These are phyloP conservation scores for Argyresthia goedartella DNA, from an alignment of 2,888 invertebrate genomes.

Conservation along the genomic window DNA sequence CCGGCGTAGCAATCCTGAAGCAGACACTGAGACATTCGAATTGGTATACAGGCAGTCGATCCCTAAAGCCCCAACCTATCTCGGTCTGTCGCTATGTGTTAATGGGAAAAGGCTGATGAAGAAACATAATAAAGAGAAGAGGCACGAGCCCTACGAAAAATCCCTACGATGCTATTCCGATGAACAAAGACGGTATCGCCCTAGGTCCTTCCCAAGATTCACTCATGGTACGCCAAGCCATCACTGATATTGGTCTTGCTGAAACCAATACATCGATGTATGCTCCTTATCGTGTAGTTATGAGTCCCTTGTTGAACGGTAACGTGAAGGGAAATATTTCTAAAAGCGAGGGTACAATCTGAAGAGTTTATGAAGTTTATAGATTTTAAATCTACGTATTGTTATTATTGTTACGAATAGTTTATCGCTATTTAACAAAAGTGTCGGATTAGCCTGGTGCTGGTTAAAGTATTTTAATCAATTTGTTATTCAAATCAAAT, in stretches of 20 bases:
- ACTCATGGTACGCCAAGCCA: slow-evolving; percentile 61
- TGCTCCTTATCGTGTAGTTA: slow-evolving; percentile 46
- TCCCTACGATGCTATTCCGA: slow-evolving; percentile 51
- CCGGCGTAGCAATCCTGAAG: slow-evolving; percentile 76
- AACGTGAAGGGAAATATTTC: background rate
- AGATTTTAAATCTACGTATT: no score
- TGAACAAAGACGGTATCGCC: slow-evolving; percentile 47
- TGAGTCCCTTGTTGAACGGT: slow-evolving; percentile 41
- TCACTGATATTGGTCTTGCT: slow-evolving; percentile 25
- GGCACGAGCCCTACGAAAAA: slow-evolving; percentile 63
- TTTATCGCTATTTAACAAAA: no score
- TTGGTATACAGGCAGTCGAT: slow-evolving; percentile 82
- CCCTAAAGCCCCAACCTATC: slow-evolving; percentile 84
- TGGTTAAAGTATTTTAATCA: no score
- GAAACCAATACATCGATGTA: slow-evolving; percentile 32
- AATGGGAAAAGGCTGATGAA: slow-evolving; percentile 75
- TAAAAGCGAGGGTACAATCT: background rate
- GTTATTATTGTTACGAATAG: no score
- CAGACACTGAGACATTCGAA: slow-evolving; percentile 87
- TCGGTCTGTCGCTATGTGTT: slow-evolving; percentile 79
- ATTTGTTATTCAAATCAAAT: no score
- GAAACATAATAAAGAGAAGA: slow-evolving; percentile 49
- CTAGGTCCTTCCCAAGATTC: slow-evolving; percentile 38
- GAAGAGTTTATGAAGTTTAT: no score
- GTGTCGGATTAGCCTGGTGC: no score